Conservation (phyloP, 2,113 vertebrate genomes). For the Athene cunicularia region DNA sequence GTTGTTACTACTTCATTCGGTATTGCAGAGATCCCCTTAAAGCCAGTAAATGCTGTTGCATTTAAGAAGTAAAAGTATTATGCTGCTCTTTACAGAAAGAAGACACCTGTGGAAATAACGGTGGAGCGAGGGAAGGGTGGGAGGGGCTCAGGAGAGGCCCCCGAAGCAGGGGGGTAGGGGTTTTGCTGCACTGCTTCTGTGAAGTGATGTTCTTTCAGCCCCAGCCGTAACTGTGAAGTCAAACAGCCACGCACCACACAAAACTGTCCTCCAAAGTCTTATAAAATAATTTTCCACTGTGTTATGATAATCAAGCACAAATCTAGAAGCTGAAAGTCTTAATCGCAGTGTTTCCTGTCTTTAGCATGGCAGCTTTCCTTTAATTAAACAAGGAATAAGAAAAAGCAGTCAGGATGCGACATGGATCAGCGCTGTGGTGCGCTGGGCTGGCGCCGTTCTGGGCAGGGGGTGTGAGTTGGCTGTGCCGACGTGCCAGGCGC, state of each 20-base stretch:
- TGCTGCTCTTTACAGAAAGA: neutral
- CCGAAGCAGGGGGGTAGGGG: fast-evolving
- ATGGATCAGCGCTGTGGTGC: neutral
- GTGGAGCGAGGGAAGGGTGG: neutral
- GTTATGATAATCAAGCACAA: neutral
- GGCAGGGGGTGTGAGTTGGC: neutral
- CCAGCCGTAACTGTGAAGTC: too few relatives aligned
- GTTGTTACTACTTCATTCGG: neutral
- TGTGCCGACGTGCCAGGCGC: too few relatives aligned
- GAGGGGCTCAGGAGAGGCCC: neutral
- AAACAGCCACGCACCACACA: fast-evolving
- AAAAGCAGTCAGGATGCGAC: neutral
- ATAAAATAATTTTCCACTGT: neutral
- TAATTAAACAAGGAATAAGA: neutral
- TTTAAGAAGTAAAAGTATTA: neutral
- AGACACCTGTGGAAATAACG: fast-evolving
- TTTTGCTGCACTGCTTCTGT: fast-evolving
- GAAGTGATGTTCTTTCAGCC: neutral
- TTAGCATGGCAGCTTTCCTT: neutral
- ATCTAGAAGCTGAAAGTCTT: neutral
- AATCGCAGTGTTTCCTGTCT: neutral
- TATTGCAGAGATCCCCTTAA: neutral
- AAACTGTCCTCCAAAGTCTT: neutral
- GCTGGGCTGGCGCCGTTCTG: neutral
- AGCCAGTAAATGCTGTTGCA: fast-evolving